Evolutionary conservation across 2,888 invertebrate species (phyloP).

Genomic region (Sceliomorpha sp.): DNA sequence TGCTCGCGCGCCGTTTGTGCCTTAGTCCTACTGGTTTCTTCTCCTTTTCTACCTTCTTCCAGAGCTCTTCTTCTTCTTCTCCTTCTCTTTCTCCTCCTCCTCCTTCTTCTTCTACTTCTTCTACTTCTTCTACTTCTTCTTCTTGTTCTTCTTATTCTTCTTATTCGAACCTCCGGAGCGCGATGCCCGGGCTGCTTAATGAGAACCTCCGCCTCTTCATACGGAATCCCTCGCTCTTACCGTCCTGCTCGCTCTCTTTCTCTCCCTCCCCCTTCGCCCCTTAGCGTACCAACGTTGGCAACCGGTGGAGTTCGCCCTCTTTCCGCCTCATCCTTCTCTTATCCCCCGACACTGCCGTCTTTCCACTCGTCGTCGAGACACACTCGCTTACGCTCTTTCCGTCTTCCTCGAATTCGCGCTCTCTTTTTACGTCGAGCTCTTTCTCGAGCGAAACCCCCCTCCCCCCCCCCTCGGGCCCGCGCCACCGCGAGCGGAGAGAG

Average conservation of each 20-base stretch:
- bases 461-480: slow-evolving; percentile 8
- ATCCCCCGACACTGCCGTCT: slow-evolving; percentile 43
- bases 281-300: slow-evolving; percentile 31
- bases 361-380: slow-evolving; percentile 55
- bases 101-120: slow-evolving; percentile 43
- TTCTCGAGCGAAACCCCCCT: slow-evolving; percentile 28
- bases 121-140: too few species aligned
- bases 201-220: slow-evolving; percentile 76
- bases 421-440: slow-evolving; percentile 41
- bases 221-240: slow-evolving; percentile 52
- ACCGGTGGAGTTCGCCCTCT: slow-evolving; percentile 38
- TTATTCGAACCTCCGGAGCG: slow-evolving; percentile 73
- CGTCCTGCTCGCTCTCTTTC: slow-evolving; percentile 38
- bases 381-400: slow-evolving; percentile 45
- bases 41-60: slow-evolving; percentile 67
- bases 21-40: slow-evolving; percentile 71
- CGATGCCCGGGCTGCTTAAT: slow-evolving; percentile 80
- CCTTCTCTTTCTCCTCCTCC: slow-evolving; percentile 24
- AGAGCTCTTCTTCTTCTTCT: slow-evolving; percentile 58
- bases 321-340: slow-evolving; percentile 33
- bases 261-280: slow-evolving; percentile 50
- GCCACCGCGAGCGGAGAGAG: slow-evolving; percentile 58
- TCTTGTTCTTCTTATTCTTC: slow-evolving; percentile 64
- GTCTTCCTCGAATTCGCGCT: slow-evolving; percentile 33
- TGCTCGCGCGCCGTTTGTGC: too few species aligned